Conservation (phyloP, 2,888 invertebrate genomes). For the Athalia cordata region DNA sequence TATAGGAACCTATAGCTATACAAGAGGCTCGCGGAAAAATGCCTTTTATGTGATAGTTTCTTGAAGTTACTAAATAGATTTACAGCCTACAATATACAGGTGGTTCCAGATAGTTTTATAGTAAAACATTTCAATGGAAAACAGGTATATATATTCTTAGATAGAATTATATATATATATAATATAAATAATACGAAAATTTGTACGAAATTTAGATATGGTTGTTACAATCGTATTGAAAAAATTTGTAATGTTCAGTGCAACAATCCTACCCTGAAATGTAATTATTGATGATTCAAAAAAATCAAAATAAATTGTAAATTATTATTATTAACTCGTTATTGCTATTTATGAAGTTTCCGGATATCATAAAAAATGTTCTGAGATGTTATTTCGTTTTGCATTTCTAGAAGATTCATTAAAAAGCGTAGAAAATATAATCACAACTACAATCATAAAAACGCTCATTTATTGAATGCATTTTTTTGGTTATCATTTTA, state of each 20-base stretch:
- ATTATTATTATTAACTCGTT: conserved; percentile 65
- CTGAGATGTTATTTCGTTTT: too few species aligned
- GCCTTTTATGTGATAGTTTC: conserved; percentile 24
- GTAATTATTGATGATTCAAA: conserved; percentile 69
- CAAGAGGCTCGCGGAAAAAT: too few species aligned
- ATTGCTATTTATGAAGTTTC: not conserved
- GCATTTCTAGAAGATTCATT: too few species aligned
- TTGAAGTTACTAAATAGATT: conserved; percentile 28
- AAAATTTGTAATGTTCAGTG: conserved; percentile 41
- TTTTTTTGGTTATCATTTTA: conserved; percentile 29
- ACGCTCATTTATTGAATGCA: conserved; percentile 33
- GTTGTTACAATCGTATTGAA: conserved; percentile 29
- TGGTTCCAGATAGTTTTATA: conserved; percentile 42
- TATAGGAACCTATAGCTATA: too few species aligned
- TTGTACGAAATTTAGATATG: conserved; percentile 34
- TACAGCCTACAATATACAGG: conserved; percentile 19
- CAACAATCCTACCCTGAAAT: conserved; percentile 51
- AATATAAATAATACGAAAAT: conserved; percentile 19
- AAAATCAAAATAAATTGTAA: conserved; percentile 69
- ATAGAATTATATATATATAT: conserved; percentile 19
- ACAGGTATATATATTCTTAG: conserved; percentile 32
- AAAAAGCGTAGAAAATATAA: not conserved
- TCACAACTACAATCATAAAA: conserved; percentile 2
- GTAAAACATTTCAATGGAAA: conserved; percentile 22
- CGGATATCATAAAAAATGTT: too few species aligned